Evolutionary conservation across 2,113 vertebrate species (phyloP).

Genomic region (Sphaerodactylus townsendi): DNA sequence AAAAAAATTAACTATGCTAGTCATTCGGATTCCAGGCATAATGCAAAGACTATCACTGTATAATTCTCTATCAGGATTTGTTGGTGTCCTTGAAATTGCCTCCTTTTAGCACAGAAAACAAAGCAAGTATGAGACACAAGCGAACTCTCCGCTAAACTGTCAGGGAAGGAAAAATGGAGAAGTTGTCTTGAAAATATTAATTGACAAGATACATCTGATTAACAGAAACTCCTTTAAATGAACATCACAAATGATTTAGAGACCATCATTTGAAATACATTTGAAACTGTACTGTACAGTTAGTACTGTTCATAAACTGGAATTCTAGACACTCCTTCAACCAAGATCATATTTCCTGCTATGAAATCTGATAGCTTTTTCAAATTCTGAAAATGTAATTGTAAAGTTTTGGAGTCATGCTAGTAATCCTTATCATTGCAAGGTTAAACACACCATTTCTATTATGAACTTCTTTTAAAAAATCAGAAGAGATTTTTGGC

Average conservation of each 20-base stretch:
- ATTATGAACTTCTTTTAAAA: neutral
- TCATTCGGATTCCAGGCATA: slow-evolving; percentile 24
- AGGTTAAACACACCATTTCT: neutral
- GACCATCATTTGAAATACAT: neutral
- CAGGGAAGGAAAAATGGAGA: neutral
- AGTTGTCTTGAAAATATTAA: neutral
- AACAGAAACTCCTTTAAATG: neutral
- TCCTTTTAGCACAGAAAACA: neutral
- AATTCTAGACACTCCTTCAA: neutral
- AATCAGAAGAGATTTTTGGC: neutral
- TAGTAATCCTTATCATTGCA: neutral
- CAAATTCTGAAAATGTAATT: neutral
- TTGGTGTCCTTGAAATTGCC: slow-evolving; percentile 3
- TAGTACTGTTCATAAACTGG: neutral
- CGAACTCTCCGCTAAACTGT: neutral
- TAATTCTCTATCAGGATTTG: neutral
- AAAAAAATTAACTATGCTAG: slow-evolving; percentile 29
- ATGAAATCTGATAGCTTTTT: neutral
- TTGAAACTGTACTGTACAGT: neutral
- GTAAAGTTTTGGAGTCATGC: neutral
- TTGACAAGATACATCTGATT: neutral
- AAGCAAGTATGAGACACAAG: slow-evolving; percentile 5
- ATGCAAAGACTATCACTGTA: neutral
- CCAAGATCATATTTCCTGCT: neutral
- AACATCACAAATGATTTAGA: neutral